Evolutionary conservation across 2,797 vertebrate species (phyloP), one percentile per base, ranked within the genome.

Genomic region (Clarias fuscus): DNA sequence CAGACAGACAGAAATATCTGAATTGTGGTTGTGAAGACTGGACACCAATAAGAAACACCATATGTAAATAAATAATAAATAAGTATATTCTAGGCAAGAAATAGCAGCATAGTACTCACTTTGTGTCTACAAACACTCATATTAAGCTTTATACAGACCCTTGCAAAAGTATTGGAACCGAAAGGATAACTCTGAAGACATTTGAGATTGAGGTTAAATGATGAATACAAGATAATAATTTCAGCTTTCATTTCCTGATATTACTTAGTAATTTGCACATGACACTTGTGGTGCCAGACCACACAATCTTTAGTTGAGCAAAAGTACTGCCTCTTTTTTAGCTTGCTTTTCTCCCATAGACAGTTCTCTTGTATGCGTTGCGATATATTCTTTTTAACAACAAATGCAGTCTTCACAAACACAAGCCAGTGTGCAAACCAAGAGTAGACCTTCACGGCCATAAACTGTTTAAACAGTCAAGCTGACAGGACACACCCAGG

Each of bases 61-160:
- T 22, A 62, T 62, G 20, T 40, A 27, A 80, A 43, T 80, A 64
- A 62, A 79, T 62, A 79, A 59, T 62, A 81, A 82, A 82, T 82
- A 82, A 67, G 24, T 81, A 53, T n/a, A 48, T 48, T 48, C 43
- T 48, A 82, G 40, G 22, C 62, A 27, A 61, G 76, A 78, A 61
- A 15, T 40, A 5, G 77, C 30, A 24, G 58, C 58, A 62, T 20
- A 24, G 6, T 30, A 56, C 58, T 37, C 58, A 27, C 7, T 5
- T 20, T 61, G 33, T 62, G 33, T 62, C 53, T 37, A 61, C 24
- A 61, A 78, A 20, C 30, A 40, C 18, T n/a, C 43, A 3, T n/a
- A 14, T 40, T 27, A 17, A 27, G n/a, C 72, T 14, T 56, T n/a
- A 27, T 7, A 27, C 14, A 14, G 56, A 24, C 30, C 6, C 18